Conservation (phyloP, 2,888 invertebrate genomes). For the Agonopterix arenella region DNA sequence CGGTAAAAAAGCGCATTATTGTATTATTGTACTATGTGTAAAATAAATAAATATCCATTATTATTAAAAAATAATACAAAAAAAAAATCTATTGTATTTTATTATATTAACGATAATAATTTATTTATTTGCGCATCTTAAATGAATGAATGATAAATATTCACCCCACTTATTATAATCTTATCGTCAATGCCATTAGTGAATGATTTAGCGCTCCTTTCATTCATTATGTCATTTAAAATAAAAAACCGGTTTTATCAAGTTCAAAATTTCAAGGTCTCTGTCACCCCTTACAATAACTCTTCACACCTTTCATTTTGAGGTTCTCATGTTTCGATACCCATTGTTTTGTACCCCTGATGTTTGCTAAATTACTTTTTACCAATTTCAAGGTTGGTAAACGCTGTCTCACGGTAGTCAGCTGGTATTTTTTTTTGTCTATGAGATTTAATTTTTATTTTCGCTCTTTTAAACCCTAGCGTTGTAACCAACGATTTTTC, state of each 20-base stretch:
- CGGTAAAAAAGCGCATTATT: no score
- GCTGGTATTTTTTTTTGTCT: constrained; percentile 9
- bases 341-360: constrained; percentile 33
- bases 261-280: constrained; percentile 20
- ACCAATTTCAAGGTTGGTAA: constrained; percentile 36
- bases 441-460: no score
- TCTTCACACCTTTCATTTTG: constrained; percentile 28
- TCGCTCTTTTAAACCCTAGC: no score
- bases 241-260: constrained; percentile 8
- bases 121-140: no score
- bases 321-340: constrained; percentile 20
- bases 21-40: no score
- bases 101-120: no score
- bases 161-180: constrained; percentile 4
- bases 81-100: no score
- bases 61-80: no score
- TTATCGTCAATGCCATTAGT: constrained; percentile 14
- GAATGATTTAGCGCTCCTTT: constrained; percentile 15
- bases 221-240: constrained; percentile 23
- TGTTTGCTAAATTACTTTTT: constrained; percentile 47
- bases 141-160: no score
- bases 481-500: no score
- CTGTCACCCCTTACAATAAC: constrained; percentile 18
- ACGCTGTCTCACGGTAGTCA: constrained; percentile 35
- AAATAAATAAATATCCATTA: no score